phyloP scores from a whole-genome alignment of 1,140 invertebrate species.

The Plectrocnemia conspersa region DNA sequence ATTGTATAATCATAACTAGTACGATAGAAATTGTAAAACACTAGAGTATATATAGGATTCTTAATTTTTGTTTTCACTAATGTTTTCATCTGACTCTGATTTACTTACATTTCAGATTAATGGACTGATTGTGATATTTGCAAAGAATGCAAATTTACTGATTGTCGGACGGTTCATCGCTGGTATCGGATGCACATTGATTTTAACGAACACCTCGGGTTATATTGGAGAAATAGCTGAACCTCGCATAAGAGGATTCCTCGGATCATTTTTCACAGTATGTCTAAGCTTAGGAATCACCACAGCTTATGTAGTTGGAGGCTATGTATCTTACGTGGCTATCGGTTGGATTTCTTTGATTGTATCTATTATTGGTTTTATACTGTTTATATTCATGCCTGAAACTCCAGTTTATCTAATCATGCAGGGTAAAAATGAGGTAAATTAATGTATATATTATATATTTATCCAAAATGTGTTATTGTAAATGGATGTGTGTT shows the following conservation, averaged over 20 bases:
- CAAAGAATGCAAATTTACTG: too few relatives aligned
- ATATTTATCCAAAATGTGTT: not conserved
- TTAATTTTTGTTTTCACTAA: too few relatives aligned
- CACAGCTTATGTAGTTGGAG: conserved; percentile 17
- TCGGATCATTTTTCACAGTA: conserved; percentile 13
- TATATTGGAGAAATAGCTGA: conserved; percentile 20
- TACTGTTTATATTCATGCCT: conserved; percentile 24
- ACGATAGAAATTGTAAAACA: too few relatives aligned
- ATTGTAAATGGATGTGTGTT: not conserved
- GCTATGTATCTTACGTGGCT: conserved; percentile 14
- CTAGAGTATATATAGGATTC: too few relatives aligned
- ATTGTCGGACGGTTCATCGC: too few relatives aligned
- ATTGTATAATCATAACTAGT: too few relatives aligned
- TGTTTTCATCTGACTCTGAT: too few relatives aligned
- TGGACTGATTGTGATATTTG: too few relatives aligned
- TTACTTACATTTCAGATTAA: too few relatives aligned
- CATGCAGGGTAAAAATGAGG: conserved; percentile 9
- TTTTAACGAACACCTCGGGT: too few relatives aligned
- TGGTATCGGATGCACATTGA: too few relatives aligned
- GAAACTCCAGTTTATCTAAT: conserved; percentile 24
- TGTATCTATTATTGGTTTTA: conserved; percentile 10
- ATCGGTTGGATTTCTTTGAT: conserved; percentile 7
- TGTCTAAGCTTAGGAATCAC: conserved; percentile 16
- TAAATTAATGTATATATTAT: conserved; percentile 1
- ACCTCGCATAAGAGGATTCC: conserved; percentile 7